These are phyloP conservation scores for Catalaphyllia jardinei DNA, from an alignment of 64 coral and sea anemone species.

Conservation along the genomic window DNA sequence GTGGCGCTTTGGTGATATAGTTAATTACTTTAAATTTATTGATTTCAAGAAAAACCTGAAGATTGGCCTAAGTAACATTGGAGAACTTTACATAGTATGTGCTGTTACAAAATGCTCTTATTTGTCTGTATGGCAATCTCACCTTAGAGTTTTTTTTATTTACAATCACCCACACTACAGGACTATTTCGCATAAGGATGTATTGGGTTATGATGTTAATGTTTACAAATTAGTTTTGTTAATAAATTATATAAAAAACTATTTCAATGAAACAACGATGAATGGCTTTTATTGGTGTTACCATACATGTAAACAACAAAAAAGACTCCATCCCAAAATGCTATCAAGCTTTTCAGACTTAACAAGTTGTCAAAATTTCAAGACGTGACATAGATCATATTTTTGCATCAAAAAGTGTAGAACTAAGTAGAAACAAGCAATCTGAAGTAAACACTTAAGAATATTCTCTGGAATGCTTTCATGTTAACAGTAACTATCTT, in stretches of 20 bases:
- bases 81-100: constrained; percentile 9
- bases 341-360: too few species aligned
- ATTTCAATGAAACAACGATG: too few species aligned
- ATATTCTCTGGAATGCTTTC: not conserved
- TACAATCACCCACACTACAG: constrained; percentile 5
- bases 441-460: not conserved
- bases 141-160: constrained; percentile 4
- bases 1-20: constrained; percentile 4
- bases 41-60: constrained; percentile 11
- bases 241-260: too few species aligned
- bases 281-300: too few species aligned
- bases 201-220: not conserved
- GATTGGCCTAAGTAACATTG: not conserved
- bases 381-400: not conserved
- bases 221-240: too few species aligned
- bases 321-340: too few species aligned
- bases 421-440: constrained; percentile 12
- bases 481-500: not conserved
- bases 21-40: constrained; percentile 6
- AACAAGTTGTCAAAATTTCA: not conserved
- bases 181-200: constrained; percentile 7
- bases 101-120: not conserved
- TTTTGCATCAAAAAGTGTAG: not conserved
- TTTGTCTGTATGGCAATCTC: not conserved
- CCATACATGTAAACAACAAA: too few species aligned